Evolutionary conservation across 2,888 invertebrate genomes (phyloP), one percentile per base, ranked within the genome.

Genomic region (Trachelus stipa): DNA sequence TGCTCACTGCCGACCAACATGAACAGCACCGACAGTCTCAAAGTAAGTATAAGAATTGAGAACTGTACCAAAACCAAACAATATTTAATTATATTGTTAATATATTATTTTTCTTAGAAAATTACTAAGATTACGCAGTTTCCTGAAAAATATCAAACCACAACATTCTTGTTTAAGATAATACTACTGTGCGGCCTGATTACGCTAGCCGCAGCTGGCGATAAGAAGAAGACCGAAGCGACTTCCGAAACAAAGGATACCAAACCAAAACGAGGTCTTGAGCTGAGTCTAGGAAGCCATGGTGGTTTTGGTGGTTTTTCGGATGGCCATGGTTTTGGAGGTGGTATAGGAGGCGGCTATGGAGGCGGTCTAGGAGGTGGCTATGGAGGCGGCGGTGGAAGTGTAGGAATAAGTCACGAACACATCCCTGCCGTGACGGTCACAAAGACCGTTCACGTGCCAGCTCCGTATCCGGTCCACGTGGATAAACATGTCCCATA

Each of bases 1-100:
- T 89, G 88, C 88, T 88, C 87, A 90, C 89, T 88, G 88, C 85
- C 88, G 82, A 86, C 87, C 89, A 89, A 87, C 90, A 91, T 91
- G 90, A 86, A 89, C 89, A 87, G 89, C 90, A 87, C 88, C 85
- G 87, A 86, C 84, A 91, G 90, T 85, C 87, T 90, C 86, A 90
- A 90, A 90, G 90, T 91, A 89, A 91, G 90, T 89, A 89, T 84
- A 69, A 40, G n/a, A 69, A 4, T 37, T 12, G 12, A 37, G 12
- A 12, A 37, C 15, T 40, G 12, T 1, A 15, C 37, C 4, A 40
- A 40, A 40, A 15, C 4, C 1, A 40, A 37, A 40, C 37, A 15
- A 15, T 15, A 40, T 40, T 15, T 40, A 40, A 40, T 12, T 40
- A 40, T 40, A 15, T 40, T 4, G 12, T 40, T 40, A 40, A 40